A percentile compares a stretch with the other conserved stretches of the same genome.
Evolutionary conservation across 2,888 invertebrate species (phyloP).

Genomic region (Ennomos erosarius): DNA sequence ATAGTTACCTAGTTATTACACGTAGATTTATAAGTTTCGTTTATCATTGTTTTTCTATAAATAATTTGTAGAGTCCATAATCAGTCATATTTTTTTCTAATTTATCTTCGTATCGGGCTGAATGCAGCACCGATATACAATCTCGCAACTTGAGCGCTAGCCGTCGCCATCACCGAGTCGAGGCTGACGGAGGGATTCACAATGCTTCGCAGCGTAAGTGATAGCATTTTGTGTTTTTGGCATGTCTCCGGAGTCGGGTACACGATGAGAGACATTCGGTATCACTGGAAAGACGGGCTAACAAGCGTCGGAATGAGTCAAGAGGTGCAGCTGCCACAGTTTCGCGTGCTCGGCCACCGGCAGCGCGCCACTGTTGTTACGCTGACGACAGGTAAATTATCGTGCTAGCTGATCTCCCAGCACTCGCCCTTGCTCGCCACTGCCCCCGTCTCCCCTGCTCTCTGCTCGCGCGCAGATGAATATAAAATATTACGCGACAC

Average conservation of each 20-base stretch:
- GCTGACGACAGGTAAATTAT: constrained; percentile 96
- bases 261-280: constrained; percentile 98
- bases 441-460: constrained; percentile 81
- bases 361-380: constrained; percentile 97
- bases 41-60: constrained; percentile 44
- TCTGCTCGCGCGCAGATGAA: constrained; percentile 78
- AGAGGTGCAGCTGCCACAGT: constrained; percentile 98
- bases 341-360: constrained; percentile 98
- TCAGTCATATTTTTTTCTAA: constrained; percentile 71
- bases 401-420: constrained; percentile 70
- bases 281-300: constrained; percentile 97
- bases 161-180: constrained; percentile 53
- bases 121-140: constrained; percentile 48
- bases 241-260: constrained; percentile 94
- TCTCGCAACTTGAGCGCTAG: constrained; percentile 58
- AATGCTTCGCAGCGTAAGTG: constrained; percentile 83
- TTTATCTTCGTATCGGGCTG: constrained; percentile 55
- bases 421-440: constrained; percentile 77
- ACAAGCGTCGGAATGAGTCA: constrained; percentile 97
- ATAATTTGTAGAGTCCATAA: constrained; percentile 53
- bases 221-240: constrained; percentile 85
- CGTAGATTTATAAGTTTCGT: constrained; percentile 16
- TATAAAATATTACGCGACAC: constrained; percentile 68
- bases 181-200: constrained; percentile 64
- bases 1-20: not conserved